A percentile compares a stretch with the other conserved stretches of the same genome.
phyloP scores from a whole-genome alignment of 2,113 vertebrate species.

The Otolemur garnettii region DNA sequence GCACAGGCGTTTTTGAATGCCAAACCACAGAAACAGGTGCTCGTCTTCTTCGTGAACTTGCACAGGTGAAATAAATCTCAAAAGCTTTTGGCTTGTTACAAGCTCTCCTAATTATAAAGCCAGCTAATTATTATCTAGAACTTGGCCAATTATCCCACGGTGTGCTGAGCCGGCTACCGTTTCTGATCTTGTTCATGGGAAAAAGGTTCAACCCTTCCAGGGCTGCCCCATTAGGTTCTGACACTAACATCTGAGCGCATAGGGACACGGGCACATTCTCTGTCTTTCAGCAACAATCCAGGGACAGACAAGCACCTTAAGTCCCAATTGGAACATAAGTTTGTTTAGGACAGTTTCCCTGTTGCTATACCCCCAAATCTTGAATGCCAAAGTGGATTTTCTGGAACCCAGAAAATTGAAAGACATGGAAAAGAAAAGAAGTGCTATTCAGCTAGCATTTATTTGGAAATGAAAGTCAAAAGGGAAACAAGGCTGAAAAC shows the following conservation, averaged over 20 bases:
- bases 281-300: background rate
- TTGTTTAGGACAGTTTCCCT: background rate
- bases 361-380: too few relatives aligned
- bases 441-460: background rate
- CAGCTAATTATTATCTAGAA: conserved; percentile 75
- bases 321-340: background rate
- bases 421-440: background rate
- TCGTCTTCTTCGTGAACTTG: conserved; percentile 59
- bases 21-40: conserved; percentile 77
- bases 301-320: background rate
- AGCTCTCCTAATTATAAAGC: conserved; percentile 75
- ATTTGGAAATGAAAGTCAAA: background rate
- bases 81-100: conserved; percentile 69
- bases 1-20: background rate
- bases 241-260: background rate
- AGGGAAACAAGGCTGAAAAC: conserved; percentile 5
- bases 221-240: background rate
- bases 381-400: background rate
- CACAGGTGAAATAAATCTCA: conserved; percentile 62
- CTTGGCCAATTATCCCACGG: conserved; percentile 77
- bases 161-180: conserved; percentile 10
- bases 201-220: conserved; percentile 45
- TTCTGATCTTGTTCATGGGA: conserved; percentile 14
- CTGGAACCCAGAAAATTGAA: background rate
- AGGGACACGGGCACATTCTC: fast-evolving